phyloP scores from a whole-genome alignment of 2,113 vertebrate genomes.

The Ceuthmochares aereus region DNA sequence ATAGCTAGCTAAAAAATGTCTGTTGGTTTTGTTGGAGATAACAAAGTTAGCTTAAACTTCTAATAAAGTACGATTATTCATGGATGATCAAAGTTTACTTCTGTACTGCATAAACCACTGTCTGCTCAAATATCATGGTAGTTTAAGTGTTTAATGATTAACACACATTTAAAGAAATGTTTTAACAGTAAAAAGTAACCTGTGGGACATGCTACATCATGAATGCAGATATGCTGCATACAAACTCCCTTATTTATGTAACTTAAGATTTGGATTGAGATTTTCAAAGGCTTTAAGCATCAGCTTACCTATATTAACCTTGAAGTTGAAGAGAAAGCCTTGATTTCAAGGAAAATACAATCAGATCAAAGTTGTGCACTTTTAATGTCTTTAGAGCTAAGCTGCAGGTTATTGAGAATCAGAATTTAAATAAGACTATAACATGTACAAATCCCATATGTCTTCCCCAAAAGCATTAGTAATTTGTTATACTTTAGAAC shows the following conservation, averaged over 20 bases:
- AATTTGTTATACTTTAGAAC: not conserved
- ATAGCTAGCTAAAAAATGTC: not conserved
- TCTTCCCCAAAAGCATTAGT: not conserved
- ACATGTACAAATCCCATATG: not conserved
- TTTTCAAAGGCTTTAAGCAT: not conserved
- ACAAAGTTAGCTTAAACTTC: not conserved
- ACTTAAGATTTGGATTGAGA: not conserved
- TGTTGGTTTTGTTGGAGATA: not conserved
- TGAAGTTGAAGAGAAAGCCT: not conserved
- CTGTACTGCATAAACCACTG: not conserved
- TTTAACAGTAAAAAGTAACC: not conserved
- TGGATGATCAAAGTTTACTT: conserved; percentile 17
- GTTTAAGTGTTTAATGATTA: conserved; percentile 39
- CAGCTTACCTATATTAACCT: not conserved
- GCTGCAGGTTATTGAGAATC: not conserved
- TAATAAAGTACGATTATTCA: conserved; percentile 4
- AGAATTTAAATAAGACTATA: not conserved
- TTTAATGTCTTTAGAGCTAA: not conserved
- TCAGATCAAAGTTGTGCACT: not conserved
- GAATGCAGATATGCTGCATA: not conserved
- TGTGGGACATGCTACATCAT: not conserved
- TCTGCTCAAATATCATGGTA: not conserved
- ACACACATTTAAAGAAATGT: not conserved
- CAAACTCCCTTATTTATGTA: not conserved
- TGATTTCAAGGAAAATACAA: not conserved